Base-by-base conservation (phyloP, 2,797 vertebrate species). In the Austrolebias charrua region DNA sequence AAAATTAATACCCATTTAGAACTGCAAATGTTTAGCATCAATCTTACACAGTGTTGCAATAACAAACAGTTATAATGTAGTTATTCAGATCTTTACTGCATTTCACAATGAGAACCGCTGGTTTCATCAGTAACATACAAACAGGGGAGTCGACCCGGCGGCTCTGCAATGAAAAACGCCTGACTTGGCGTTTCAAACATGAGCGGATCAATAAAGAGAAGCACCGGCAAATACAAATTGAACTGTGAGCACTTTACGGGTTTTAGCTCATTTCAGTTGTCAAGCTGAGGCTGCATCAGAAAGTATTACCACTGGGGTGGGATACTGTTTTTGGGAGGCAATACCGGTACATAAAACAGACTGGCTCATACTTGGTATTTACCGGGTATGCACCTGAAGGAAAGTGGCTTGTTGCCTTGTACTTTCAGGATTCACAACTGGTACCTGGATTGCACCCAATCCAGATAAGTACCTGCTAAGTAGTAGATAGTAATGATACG, bases 131-230 rank as follows among this genome's bases (percentile, higher is more conserved):
- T 54, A 69, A 63, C 64, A 55, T 46, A 77, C 38, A 40, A 40
- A 40, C 38, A 12, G 38, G 38, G 38, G 19, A 53, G 73, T 72
- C 81, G 81, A 78, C 66, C 59, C 12, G 0, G 69, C 80, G 54
- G 58, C 55, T 3, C 42, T 2, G 46, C 56, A 57, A 60, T 0
- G 4, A 12, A 40, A 40, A 40, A 40, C 2, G 51, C 69, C 33
- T 2, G 53, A 80, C 47, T 82, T 73, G 75, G 81, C 83, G 40
- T 47, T 69, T 67, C 46, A 55, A 61, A 55, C 69, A 76, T 67
- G 63, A 85, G 76, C 16, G 62, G 82, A 75, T 80, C 75, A 85
- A 81, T 79, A 80, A 84, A 69, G 79, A 81, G 79, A 83, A 69
- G 12, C 55, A 62, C 57, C 66, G 81, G 81, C 70, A 78, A 77